Conservation (phyloP, 2,888 invertebrate genomes). For the Clepsis dumicolana region DNA sequence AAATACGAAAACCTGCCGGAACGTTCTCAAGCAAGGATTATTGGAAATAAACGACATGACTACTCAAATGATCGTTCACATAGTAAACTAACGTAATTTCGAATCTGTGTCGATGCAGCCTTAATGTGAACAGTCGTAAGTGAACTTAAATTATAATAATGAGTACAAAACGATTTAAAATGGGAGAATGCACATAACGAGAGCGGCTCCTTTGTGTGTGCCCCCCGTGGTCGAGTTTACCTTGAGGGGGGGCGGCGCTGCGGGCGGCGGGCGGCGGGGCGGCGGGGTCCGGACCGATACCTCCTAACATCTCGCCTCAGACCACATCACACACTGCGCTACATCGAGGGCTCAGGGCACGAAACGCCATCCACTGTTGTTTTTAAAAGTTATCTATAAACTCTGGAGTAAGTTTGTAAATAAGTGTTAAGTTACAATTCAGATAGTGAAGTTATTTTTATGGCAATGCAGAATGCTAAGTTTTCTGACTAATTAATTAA, state of each 20-base stretch:
- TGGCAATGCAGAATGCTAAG: conserved; percentile 26
- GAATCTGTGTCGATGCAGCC: conserved; percentile 27
- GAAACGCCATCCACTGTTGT: conserved; percentile 84
- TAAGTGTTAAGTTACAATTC: conserved; percentile 36
- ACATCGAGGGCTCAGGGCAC: conserved; percentile 82
- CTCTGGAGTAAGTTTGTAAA: conserved; percentile 65
- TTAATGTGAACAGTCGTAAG: conserved; percentile 37
- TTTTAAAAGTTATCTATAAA: conserved; percentile 83
- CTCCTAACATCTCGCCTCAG: conserved; percentile 79
- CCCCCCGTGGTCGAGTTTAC: conserved; percentile 78
- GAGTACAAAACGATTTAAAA: conserved; percentile 64
- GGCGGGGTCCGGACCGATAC: conserved; percentile 60
- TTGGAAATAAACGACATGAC: conserved; percentile 30
- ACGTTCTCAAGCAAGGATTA: conserved; percentile 49
- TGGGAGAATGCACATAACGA: conserved; percentile 77
- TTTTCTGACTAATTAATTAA: conserved; percentile 29
- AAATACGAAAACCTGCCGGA: conserved; percentile 65
- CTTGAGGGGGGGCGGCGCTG: conserved; percentile 62
- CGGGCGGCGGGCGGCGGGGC: conserved; percentile 52
- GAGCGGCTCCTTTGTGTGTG: conserved; percentile 73
- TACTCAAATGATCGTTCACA: conserved; percentile 29
- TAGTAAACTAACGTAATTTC: conserved; percentile 28
- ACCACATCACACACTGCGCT: conserved; percentile 83
- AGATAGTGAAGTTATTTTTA: conserved; percentile 25
- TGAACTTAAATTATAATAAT: conserved; percentile 61